phyloP scores from a whole-genome alignment of 2,888 invertebrate species.

The Amphipyra berbera region DNA sequence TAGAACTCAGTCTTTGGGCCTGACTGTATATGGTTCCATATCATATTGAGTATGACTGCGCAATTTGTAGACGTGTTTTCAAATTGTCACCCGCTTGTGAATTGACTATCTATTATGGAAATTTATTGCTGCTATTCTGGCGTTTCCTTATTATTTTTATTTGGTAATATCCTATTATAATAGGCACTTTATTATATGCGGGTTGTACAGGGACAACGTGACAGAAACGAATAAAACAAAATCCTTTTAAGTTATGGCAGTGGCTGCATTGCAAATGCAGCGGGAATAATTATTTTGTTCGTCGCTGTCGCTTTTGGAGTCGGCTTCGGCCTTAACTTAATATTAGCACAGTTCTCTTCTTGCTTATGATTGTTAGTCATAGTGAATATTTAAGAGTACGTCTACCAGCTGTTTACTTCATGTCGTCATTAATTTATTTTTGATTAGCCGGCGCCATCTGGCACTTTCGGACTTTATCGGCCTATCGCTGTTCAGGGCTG shows the following conservation, averaged over 20 bases:
- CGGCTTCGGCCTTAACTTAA: background rate
- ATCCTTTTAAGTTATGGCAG: background rate
- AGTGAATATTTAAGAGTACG: background rate
- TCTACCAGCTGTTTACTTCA: no score
- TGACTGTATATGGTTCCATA: no score
- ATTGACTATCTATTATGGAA: constrained; percentile 3
- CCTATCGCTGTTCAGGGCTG: no score
- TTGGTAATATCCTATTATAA: constrained; percentile 18
- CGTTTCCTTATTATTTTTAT: constrained; percentile 36
- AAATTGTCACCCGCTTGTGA: constrained; percentile 10
- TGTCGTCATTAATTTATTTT: no score
- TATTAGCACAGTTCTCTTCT: background rate
- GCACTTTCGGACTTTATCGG: no score
- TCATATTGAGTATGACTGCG: background rate
- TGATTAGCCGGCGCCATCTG: no score
- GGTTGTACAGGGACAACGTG: background rate
- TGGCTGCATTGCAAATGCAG: background rate
- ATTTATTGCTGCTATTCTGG: constrained; percentile 5
- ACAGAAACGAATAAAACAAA: no score
- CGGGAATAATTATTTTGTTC: background rate
- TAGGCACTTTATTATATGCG: constrained; percentile 6
- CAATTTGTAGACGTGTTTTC: background rate
- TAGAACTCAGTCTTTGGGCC: no score
- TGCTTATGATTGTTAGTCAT: background rate
- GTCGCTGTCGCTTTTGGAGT: background rate